These are phyloP conservation scores for Tretioscincus oriximinensis DNA, from an alignment of 2,113 vertebrate genomes.

Conservation along the genomic window DNA sequence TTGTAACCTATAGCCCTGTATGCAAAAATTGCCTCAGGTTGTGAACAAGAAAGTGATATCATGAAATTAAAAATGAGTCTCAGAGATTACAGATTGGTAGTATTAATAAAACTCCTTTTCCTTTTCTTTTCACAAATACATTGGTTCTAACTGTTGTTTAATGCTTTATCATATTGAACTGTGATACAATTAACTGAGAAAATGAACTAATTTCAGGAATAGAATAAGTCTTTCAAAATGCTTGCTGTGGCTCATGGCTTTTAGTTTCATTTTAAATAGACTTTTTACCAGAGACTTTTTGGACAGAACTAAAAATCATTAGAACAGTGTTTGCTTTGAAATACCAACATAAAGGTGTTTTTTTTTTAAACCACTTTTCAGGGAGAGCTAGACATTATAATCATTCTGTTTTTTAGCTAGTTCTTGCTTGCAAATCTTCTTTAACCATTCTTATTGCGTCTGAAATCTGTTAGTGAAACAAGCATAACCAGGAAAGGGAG, in stretches of 20 bases:
- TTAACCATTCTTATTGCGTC: not conserved
- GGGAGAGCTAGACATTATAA: not conserved
- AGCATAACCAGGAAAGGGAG: not conserved
- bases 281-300: conserved; percentile 8
- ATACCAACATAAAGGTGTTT: not conserved
- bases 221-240: conserved; percentile 30
- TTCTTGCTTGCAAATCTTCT: not conserved
- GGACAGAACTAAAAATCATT: not conserved
- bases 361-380: not conserved
- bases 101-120: conserved; percentile 79
- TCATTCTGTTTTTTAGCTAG: not conserved
- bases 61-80: conserved; percentile 84
- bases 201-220: conserved; percentile 27
- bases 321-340: conserved; percentile 1
- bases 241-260: conserved; percentile 8
- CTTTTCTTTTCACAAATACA: conserved; percentile 64
- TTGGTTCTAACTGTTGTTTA: conserved; percentile 75
- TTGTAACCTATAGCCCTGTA: conserved; percentile 60
- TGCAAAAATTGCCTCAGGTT: conserved; percentile 63
- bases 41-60: conserved; percentile 77
- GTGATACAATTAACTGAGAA: conserved; percentile 74
- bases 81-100: conserved; percentile 73
- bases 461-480: not conserved
- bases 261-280: conserved; percentile 17
- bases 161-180: conserved; percentile 77